These are phyloP conservation scores for Abrostola triplasia DNA, from an alignment of 2,888 invertebrate genomes.

Conservation along the genomic window DNA sequence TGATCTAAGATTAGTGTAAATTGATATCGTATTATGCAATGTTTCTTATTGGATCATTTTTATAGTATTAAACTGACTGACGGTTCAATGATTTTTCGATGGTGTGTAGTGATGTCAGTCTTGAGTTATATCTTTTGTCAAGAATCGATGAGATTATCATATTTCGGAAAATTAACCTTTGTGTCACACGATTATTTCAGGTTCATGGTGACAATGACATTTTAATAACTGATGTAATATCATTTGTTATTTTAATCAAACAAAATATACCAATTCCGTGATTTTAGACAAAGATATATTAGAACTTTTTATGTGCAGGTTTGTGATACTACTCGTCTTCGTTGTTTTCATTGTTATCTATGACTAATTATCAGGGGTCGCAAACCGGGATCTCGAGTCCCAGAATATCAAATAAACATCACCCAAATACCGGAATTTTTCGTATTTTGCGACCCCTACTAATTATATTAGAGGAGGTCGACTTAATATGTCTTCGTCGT, in stretches of 20 bases:
- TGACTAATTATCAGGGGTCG: too few species aligned
- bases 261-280: conserved; percentile 12
- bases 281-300: not conserved
- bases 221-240: conserved; percentile 38
- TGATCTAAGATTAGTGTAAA: conserved; percentile 58
- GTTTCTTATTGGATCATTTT: conserved; percentile 46
- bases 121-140: conserved; percentile 43
- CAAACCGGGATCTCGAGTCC: too few species aligned
- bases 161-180: conserved; percentile 44
- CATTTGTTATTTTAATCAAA: not conserved
- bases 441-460: too few species aligned
- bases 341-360: too few species aligned
- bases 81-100: conserved; percentile 46
- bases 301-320: too few species aligned
- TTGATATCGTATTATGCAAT: conserved; percentile 57
- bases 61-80: conserved; percentile 25
- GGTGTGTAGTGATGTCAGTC: conserved; percentile 30
- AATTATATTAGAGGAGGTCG: too few species aligned
- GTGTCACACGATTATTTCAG: conserved; percentile 9
- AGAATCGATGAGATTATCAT: conserved; percentile 24
- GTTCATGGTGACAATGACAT: conserved; percentile 43
- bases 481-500: too few species aligned
- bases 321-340: too few species aligned
- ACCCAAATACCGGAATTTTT: too few species aligned
- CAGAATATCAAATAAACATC: too few species aligned